Percentiles rank a stretch among this genome's conserved stretches.
Evolutionary conservation across 2,888 invertebrate genomes (phyloP).

Genomic region (Perithous albicinctus): DNA sequence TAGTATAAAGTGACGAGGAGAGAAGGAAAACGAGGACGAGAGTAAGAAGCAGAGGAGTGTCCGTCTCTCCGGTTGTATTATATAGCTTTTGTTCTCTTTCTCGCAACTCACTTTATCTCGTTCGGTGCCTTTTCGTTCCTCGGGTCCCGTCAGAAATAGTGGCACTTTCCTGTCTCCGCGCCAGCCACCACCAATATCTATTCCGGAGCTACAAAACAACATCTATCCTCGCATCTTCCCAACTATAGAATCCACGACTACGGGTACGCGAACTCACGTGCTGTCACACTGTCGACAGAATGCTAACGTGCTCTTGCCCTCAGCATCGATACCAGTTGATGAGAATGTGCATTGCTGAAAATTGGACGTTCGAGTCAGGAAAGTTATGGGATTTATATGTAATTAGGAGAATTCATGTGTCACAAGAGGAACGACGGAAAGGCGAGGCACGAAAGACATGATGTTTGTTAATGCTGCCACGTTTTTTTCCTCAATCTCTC

Average conservation of each 20-base stretch:
- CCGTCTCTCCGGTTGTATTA: slow-evolving; percentile 23
- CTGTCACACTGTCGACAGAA: slow-evolving; percentile 15
- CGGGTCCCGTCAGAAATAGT: slow-evolving; percentile 84
- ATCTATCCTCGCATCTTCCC: slow-evolving; percentile 78
- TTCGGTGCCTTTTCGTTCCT: slow-evolving; percentile 58
- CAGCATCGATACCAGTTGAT: slow-evolving; percentile 46
- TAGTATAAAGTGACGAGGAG: slow-evolving; percentile 41
- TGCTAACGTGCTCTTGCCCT: slow-evolving; percentile 1
- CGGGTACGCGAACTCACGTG: slow-evolving; percentile 66
- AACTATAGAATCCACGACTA: slow-evolving; percentile 30
- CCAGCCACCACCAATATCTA: slow-evolving; percentile 86
- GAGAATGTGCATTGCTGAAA: slow-evolving; percentile 10
- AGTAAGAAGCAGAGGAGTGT: slow-evolving; percentile 46
- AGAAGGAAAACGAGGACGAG: slow-evolving; percentile 62
- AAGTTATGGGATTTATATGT: slow-evolving; percentile 77
- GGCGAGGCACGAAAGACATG: neutral
- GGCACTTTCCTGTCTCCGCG: slow-evolving; percentile 83
- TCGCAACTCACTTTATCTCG: slow-evolving; percentile 66
- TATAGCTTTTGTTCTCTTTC: slow-evolving; percentile 49
- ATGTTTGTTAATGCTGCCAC: neutral
- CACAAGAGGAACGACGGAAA: neutral
- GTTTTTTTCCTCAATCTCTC: too few relatives aligned
- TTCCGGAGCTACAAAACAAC: slow-evolving; percentile 85
- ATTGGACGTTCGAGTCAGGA: slow-evolving; percentile 43
- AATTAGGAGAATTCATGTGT: slow-evolving; percentile 49